Percentiles rank a stretch among this genome's conserved stretches.
phyloP scores from a whole-genome alignment of 2,888 invertebrate genomes.

The Sarcophaga rosellei region DNA sequence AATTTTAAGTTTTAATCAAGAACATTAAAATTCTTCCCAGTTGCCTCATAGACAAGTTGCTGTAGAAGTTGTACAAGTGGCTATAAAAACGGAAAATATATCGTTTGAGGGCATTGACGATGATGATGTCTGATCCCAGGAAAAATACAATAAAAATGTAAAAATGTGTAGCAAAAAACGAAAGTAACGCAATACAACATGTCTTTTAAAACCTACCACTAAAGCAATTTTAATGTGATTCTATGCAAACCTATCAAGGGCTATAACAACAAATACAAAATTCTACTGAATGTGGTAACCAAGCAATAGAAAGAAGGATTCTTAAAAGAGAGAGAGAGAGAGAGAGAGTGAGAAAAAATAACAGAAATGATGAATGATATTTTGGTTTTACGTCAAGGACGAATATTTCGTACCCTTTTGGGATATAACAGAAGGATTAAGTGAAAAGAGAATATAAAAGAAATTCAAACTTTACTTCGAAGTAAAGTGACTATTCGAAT shows the following conservation, averaged over 20 bases:
- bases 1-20: slow-evolving; percentile 46
- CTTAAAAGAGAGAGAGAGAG: background rate
- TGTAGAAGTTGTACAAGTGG: slow-evolving; percentile 11
- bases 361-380: background rate
- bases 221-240: slow-evolving; percentile 56
- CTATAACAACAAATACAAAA: slow-evolving; percentile 11
- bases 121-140: too few species aligned
- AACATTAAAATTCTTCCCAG: slow-evolving; percentile 10
- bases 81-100: background rate
- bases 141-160: too few species aligned
- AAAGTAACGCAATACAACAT: slow-evolving; percentile 35
- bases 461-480: too few species aligned
- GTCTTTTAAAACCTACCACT: slow-evolving; percentile 45
- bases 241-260: slow-evolving; percentile 41
- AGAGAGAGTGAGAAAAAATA: slow-evolving; percentile 8
- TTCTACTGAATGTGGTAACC: background rate
- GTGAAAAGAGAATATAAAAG: too few species aligned
- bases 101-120: background rate
- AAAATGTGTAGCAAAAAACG: background rate
- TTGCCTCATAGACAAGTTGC: background rate
- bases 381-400: background rate
- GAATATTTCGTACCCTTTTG: background rate
- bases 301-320: too few species aligned
- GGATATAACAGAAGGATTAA: background rate
- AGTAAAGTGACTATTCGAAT: too few species aligned